These are phyloP conservation scores for Pseudonaja textilis DNA, from an alignment of 2,113 vertebrate genomes.

Conservation along the genomic window DNA sequence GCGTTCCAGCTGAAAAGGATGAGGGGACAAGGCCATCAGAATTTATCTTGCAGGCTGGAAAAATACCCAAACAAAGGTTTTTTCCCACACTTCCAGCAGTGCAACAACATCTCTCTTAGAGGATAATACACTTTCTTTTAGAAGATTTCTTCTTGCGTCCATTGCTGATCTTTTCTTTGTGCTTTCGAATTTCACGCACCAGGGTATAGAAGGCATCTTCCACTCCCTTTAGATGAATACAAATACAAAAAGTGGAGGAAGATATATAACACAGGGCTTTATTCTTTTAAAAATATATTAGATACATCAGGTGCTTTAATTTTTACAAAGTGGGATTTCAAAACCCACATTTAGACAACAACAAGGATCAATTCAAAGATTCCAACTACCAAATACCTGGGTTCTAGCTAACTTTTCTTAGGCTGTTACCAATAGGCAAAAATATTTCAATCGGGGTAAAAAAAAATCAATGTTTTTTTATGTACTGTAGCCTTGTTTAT, in stretches of 20 bases:
- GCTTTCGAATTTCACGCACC: conserved; percentile 83
- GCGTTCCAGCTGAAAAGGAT: neutral
- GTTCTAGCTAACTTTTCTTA: neutral
- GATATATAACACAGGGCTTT: neutral
- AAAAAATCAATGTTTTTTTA: neutral
- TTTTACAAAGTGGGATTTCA: neutral
- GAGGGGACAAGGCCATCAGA: conserved; percentile 30
- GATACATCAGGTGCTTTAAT: neutral
- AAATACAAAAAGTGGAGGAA: neutral
- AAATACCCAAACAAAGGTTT: neutral
- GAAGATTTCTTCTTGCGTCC: conserved; percentile 82
- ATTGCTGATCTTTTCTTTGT: conserved; percentile 84
- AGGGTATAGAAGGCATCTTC: conserved; percentile 85
- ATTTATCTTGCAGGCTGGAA: conserved; percentile 11
- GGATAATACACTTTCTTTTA: conserved; percentile 78
- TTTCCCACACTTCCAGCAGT: conserved; percentile 11
- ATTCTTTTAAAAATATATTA: neutral
- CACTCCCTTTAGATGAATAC: conserved; percentile 70
- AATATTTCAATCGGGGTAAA: neutral
- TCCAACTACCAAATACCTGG: neutral
- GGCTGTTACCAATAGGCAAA: neutral
- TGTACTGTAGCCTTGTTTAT: neutral
- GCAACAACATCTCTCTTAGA: conserved; percentile 57
- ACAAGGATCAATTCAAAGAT: neutral
- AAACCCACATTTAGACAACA: neutral